Conservation (phyloP, 53 echinoderm and acorn worm genomes). For the Hippasteria phrygiana region DNA sequence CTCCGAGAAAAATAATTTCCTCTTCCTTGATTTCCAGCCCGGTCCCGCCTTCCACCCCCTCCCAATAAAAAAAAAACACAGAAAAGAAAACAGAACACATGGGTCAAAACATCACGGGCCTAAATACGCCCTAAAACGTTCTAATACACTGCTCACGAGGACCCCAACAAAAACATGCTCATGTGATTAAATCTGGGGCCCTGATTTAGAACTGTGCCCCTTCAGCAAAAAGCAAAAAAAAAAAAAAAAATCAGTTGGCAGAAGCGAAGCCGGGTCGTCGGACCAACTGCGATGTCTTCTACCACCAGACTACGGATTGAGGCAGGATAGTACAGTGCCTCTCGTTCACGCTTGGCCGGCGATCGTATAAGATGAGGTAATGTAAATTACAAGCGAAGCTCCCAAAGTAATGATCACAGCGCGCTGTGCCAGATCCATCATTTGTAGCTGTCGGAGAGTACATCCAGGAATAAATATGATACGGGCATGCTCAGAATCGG, state of each 20-base stretch:
- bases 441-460: slow-evolving; percentile 50
- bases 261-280: slow-evolving; percentile 13
- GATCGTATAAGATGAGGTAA: slow-evolving; percentile 49
- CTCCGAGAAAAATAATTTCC: neutral
- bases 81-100: slow-evolving; percentile 15
- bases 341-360: slow-evolving; percentile 37
- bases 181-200: slow-evolving; percentile 47
- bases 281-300: neutral
- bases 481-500: slow-evolving; percentile 12
- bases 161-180: slow-evolving; percentile 30
- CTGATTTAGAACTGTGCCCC: slow-evolving; percentile 45
- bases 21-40: neutral
- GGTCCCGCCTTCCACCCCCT: neutral
- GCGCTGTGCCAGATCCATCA: slow-evolving; percentile 57
- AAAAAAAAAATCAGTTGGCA: neutral
- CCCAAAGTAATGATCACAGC: slow-evolving; percentile 54
- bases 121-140: slow-evolving; percentile 45
- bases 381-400: slow-evolving; percentile 68
- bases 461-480: slow-evolving; percentile 49
- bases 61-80: neutral
- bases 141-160: slow-evolving; percentile 54
- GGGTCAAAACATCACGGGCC: slow-evolving; percentile 20
- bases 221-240: slow-evolving; percentile 30
- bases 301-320: neutral
- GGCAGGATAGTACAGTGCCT: slow-evolving; percentile 52